Percentiles rank a stretch among this genome's conserved stretches.
Conservation (phyloP, 2,113 vertebrate genomes). For the Chroicocephalus ridibundus region DNA sequence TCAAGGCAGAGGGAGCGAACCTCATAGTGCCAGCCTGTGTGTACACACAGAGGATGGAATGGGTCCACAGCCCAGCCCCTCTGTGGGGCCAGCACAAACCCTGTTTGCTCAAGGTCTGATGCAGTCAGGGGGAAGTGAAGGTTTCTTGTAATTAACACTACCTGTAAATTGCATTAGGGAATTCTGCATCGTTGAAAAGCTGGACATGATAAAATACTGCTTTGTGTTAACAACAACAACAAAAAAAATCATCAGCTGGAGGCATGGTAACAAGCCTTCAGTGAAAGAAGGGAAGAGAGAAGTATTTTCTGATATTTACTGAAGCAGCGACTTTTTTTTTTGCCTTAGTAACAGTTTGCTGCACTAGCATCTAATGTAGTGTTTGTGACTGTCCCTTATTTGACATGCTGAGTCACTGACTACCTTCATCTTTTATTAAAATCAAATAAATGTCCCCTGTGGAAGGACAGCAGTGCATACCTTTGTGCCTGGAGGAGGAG, state of each 20-base stretch:
- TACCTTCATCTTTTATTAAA: not conserved
- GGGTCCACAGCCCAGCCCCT: not conserved
- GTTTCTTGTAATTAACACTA: not conserved
- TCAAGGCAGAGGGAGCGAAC: not conserved
- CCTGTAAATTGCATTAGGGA: not conserved
- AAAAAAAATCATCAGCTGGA: not conserved
- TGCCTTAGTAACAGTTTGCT: not conserved
- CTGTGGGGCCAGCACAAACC: not conserved
- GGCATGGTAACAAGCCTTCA: not conserved
- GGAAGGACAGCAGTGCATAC: slow-evolving; percentile 68
- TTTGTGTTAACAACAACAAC: not conserved
- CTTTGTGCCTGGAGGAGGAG: slow-evolving; percentile 91
- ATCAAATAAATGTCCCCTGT: not conserved
- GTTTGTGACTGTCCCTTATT: not conserved
- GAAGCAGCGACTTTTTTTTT: not conserved
- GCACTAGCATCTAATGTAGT: not conserved
- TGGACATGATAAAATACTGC: not conserved
- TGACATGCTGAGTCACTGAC: not conserved
- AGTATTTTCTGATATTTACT: not conserved
- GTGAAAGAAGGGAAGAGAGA: not conserved
- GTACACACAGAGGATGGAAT: not conserved
- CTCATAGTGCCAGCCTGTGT: rapidly evolving
- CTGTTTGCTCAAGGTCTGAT: not conserved
- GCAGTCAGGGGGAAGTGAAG: not conserved
- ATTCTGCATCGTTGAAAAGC: not conserved